These are phyloP conservation scores for Drosophila subobscura DNA, from an alignment of 1,140 invertebrate species.

Conservation along the genomic window DNA sequence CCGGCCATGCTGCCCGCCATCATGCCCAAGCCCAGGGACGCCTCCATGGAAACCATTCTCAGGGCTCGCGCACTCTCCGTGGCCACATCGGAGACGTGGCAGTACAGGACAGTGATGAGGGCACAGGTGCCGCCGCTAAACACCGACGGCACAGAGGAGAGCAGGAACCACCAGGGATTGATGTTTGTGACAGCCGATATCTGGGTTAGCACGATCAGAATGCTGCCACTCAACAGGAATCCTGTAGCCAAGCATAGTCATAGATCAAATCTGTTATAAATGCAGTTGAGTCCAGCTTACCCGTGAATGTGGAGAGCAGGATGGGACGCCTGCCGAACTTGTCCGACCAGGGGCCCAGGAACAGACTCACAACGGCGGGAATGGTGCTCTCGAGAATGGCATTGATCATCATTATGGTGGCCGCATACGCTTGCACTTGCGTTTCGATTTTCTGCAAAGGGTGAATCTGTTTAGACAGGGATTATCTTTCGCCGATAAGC, in stretches of 20 bases:
- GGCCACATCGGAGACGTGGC: conserved; percentile 87
- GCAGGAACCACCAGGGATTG: conserved; percentile 86
- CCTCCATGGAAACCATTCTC: conserved; percentile 87
- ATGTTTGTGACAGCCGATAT: conserved; percentile 68
- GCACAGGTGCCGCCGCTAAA: conserved; percentile 86
- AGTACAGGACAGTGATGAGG: conserved; percentile 86
- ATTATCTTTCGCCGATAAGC: conserved; percentile 19
- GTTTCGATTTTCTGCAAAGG: conserved; percentile 84
- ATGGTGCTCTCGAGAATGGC: conserved; percentile 86
- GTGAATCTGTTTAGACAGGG: conserved; percentile 3
- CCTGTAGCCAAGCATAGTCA: conserved; percentile 34
- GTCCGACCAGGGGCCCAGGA: conserved; percentile 90
- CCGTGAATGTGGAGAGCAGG: conserved; percentile 85
- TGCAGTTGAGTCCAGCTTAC: conserved; percentile 67
- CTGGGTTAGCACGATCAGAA: conserved; percentile 58
- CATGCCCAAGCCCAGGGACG: conserved; percentile 85
- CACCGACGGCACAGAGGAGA: conserved; percentile 85
- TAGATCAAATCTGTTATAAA: neutral
- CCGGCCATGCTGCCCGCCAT: conserved; percentile 86
- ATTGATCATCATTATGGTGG: conserved; percentile 85
- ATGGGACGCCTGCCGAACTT: conserved; percentile 88
- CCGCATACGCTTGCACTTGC: conserved; percentile 86
- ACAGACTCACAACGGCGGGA: conserved; percentile 87
- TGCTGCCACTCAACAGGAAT: conserved; percentile 52
- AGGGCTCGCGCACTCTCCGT: conserved; percentile 84